These are phyloP conservation scores for Lithosia quadra DNA, from an alignment of 2,888 invertebrate genomes.

Conservation along the genomic window DNA sequence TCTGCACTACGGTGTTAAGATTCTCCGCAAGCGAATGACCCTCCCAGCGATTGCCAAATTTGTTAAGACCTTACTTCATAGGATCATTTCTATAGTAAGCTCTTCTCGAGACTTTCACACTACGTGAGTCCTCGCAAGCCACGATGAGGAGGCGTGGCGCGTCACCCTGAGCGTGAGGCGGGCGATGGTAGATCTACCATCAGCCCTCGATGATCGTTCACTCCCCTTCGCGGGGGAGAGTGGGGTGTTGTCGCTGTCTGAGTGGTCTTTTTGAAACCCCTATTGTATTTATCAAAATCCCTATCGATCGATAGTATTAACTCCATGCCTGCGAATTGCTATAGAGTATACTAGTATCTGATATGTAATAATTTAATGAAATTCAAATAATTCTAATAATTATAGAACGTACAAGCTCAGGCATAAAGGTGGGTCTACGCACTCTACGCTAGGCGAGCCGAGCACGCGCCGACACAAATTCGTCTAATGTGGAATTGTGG, in stretches of 20 bases:
- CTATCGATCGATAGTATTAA: too few species aligned
- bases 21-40: constrained; percentile 29
- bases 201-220: constrained; percentile 64
- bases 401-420: too few species aligned
- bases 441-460: too few species aligned
- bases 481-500: too few species aligned
- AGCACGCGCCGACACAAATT: too few species aligned
- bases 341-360: too few species aligned
- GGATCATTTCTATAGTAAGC: constrained; percentile 64
- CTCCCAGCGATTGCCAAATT: not conserved
- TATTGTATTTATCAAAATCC: not conserved
- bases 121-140: constrained; percentile 51
- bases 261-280: constrained; percentile 35
- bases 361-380: too few species aligned
- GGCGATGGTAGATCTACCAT: constrained; percentile 39
- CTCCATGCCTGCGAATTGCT: too few species aligned
- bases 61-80: constrained; percentile 55
- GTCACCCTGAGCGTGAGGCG: constrained; percentile 55
- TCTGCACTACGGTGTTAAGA: constrained; percentile 25
- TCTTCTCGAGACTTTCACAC: constrained; percentile 58
- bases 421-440: too few species aligned
- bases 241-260: constrained; percentile 38
- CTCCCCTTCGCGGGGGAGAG: constrained; percentile 42
- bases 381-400: too few species aligned
- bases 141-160: constrained; percentile 60